Percentiles rank a stretch among this genome's conserved stretches.
phyloP scores from a whole-genome alignment of 1,140 invertebrate genomes.

The Aphaenogaster rudis region DNA sequence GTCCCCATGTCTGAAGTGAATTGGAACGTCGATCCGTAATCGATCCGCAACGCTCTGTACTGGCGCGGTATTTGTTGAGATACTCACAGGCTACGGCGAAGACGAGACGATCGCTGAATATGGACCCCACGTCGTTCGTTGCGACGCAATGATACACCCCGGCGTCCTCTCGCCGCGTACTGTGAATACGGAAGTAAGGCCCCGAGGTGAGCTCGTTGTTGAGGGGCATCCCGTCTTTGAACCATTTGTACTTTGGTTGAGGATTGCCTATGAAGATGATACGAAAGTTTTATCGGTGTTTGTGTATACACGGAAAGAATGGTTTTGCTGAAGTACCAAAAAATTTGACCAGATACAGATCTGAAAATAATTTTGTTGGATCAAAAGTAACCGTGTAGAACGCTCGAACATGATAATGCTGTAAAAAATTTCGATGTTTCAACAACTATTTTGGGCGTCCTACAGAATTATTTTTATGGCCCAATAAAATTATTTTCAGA shows the following conservation, averaged over 20 bases:
- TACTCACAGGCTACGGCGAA: conserved; percentile 96
- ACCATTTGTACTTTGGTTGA: conserved; percentile 95
- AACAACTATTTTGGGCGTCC: too few relatives aligned
- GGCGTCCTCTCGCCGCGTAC: conserved; percentile 92
- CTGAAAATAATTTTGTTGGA: too few relatives aligned
- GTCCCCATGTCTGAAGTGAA: conserved; percentile 92
- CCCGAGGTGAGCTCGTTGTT: conserved; percentile 91
- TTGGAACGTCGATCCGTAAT: background rate
- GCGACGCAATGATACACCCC: conserved; percentile 97
- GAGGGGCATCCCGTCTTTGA: conserved; percentile 93
- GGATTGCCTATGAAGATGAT: conserved; percentile 90
- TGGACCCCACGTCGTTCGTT: conserved; percentile 95
- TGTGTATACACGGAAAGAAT: background rate
- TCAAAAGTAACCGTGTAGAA: too few relatives aligned
- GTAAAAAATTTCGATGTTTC: too few relatives aligned
- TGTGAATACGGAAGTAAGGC: conserved; percentile 93
- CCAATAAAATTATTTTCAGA: too few relatives aligned
- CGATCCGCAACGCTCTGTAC: background rate
- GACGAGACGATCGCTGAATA: conserved; percentile 95
- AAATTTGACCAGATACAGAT: too few relatives aligned
- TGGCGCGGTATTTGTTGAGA: background rate
- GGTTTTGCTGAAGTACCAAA: too few relatives aligned
- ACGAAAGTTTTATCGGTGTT: background rate
- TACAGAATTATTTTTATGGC: too few relatives aligned
- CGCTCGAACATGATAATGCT: too few relatives aligned